Base-by-base conservation (phyloP, 2,113 vertebrate genomes). In the Hydrochoerus hydrochaeris region DNA sequence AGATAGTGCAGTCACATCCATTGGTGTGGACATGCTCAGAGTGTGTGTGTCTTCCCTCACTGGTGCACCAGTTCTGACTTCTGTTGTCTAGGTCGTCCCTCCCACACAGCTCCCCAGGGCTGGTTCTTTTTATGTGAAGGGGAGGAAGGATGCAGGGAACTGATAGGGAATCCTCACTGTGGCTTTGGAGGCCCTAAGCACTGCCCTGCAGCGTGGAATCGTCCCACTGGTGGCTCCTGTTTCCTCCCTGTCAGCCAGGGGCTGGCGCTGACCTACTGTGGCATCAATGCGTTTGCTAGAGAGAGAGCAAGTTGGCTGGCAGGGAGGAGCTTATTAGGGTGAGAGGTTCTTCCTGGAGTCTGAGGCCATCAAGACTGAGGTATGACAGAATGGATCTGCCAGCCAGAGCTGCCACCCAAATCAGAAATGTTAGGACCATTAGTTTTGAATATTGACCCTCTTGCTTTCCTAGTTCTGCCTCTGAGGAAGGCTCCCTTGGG, bases 161-260 rank as follows among this genome's bases (percentile, higher is more conserved):
- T 24, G 19, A 46, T 1, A 4, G 0, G 0, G 12, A 28, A 41
- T 3, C 30, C 2, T 8, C 16, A 49, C 62, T 24, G 52, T 77
- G 77, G 41, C 58, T 16, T 22, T 32, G 16, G 52, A 62, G 20
- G 30, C 82, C 38, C 62, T 77, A 44, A 28, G 44, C 49, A 81
- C 12, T 67, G 77, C 46, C 60, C 26, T n/a, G 38, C 26, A 65
- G 8, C 30, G 26, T 9, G 12, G 78, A 78, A 60, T 71, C 85
- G 5, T 2, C 17, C 22, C 28, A 14, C 30, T 28, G 8, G 4
- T 41, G 30, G 41, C n/a, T 16, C 54, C 5, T 5, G 4, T 24
- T 75, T 49, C 24, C 24, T 28, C 1, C 1, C n/a, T 87, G 54
- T 67, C 80, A 57, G 75, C 16, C 52, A 82, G 75, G 60, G 4